phyloP scores from a whole-genome alignment of 2,113 vertebrate genomes.

The Xenopus laevis region DNA sequence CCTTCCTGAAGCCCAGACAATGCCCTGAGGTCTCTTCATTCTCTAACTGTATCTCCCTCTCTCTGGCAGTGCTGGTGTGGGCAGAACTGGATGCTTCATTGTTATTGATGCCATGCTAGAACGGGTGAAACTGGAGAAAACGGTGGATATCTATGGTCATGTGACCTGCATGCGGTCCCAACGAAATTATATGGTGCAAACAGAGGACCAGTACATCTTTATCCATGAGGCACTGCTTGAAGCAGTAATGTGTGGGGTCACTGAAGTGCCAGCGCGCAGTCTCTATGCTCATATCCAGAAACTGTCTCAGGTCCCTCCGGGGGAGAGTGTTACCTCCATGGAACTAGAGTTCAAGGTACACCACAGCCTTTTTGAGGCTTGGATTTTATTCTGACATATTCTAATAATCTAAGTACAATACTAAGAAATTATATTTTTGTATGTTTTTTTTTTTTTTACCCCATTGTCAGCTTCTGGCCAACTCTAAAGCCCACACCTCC shows the following conservation, averaged over 20 bases:
- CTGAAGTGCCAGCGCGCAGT: slow-evolving; percentile 85
- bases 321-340: slow-evolving; percentile 84
- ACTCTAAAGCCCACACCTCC: slow-evolving; percentile 88
- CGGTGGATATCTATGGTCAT: slow-evolving; percentile 89
- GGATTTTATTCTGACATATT: too few species aligned
- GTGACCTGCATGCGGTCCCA: slow-evolving; percentile 94
- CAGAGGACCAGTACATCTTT: slow-evolving; percentile 95
- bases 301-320: slow-evolving; percentile 76
- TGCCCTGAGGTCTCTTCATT: too few species aligned
- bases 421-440: too few species aligned
- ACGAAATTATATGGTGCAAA: slow-evolving; percentile 98
- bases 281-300: slow-evolving; percentile 93
- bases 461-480: slow-evolving; percentile 79
- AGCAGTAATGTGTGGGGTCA: slow-evolving; percentile 81
- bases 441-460: slow-evolving; percentile 14
- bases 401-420: too few species aligned
- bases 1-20: too few species aligned
- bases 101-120: slow-evolving; percentile 95
- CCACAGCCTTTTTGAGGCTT: not conserved
- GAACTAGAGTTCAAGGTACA: slow-evolving; percentile 96
- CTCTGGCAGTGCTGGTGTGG: slow-evolving; percentile 81
- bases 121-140: slow-evolving; percentile 89
- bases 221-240: slow-evolving; percentile 92
- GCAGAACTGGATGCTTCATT: slow-evolving; percentile 90
- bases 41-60: slow-evolving; percentile 2